Evolutionary conservation across 2,888 invertebrate species (phyloP), one percentile per base, ranked within the genome.

Genomic region (Entomobrya proxima): DNA sequence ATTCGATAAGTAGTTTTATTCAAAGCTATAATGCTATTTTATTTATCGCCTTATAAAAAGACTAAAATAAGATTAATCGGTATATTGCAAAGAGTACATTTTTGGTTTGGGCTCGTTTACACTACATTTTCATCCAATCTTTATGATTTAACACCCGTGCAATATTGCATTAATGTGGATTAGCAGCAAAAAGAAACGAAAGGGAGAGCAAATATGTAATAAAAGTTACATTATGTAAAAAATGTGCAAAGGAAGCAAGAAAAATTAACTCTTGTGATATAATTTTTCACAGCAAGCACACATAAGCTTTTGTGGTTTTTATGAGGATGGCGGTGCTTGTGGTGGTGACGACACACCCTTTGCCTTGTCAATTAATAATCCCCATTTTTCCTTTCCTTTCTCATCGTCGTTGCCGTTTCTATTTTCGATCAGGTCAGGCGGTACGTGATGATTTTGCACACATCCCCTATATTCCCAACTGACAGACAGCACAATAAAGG

Each of bases 331-430:
- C 15, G 61, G 32, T 61, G 61, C 27, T 72, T 44, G 69, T 72
- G 24, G 15, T 58, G 69, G 69, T 72, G 69, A 72, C 69, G 69
- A 72, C 69, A 72, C 69, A 72, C 69, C 69, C 69, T 72, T 72
- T 72, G 69, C 44, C 69, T 72, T 72, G 69, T 47, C 69, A 72
- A 40, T 72, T 44, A 72, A 72, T 44, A 44, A 72, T 72, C 40
- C 47, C 69, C 27, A 30, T 32, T 32, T 61, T n/a, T n/a, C n/a
- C 32, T 61, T 32, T 32, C 30, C 35, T 32, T 61, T 6, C n/a
- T 47, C 7, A n/a, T 21, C 15, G 6, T 61, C 35, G 30, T 32
- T 30, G 27, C 61, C 5, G 61, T 61, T 61, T 61, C 61, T 61
- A 61, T 61, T 61, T 61, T 61, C 27, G 61, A 32, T 32, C 61